These are phyloP conservation scores for Rhadinocentrus ornatus DNA, from an alignment of 2,797 vertebrate genomes.

Conservation along the genomic window DNA sequence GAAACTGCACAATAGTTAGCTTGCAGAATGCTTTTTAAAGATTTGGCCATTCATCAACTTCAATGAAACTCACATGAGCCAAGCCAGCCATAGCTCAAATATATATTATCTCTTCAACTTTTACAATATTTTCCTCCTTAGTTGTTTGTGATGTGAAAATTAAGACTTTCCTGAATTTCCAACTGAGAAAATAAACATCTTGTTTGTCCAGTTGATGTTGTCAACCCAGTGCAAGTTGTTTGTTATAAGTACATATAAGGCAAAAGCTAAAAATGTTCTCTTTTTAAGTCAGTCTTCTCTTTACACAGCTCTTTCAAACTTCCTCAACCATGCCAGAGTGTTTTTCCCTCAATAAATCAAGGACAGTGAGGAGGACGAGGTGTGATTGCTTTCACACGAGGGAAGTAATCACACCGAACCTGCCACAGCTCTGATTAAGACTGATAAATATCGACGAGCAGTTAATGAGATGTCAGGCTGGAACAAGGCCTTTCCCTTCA, in stretches of 20 bases:
- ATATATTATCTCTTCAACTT: too few relatives aligned
- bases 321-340: conserved; percentile 46
- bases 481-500: conserved; percentile 73
- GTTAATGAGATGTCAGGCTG: conserved; percentile 85
- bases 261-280: conserved; percentile 18
- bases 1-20: conserved; percentile 10
- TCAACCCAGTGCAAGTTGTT: conserved; percentile 26
- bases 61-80: neutral
- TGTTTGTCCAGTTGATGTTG: conserved; percentile 22
- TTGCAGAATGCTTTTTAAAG: neutral
- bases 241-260: conserved; percentile 37
- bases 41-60: neutral
- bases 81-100: neutral
- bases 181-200: conserved; percentile 33
- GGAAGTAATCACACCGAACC: conserved; percentile 82
- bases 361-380: conserved; percentile 78
- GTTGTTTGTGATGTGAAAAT: neutral
- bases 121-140: too few relatives aligned
- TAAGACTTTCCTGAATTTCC: conserved; percentile 11
- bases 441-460: conserved; percentile 85
- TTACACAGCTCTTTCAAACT: conserved; percentile 39
- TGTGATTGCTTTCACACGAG: conserved; percentile 80
- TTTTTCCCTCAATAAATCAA: conserved; percentile 75
- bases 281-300: conserved; percentile 38
- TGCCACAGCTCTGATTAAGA: conserved; percentile 85